Evolutionary conservation across 2,888 invertebrate genomes (phyloP).

Genomic region (Eremobia ochroleuca): DNA sequence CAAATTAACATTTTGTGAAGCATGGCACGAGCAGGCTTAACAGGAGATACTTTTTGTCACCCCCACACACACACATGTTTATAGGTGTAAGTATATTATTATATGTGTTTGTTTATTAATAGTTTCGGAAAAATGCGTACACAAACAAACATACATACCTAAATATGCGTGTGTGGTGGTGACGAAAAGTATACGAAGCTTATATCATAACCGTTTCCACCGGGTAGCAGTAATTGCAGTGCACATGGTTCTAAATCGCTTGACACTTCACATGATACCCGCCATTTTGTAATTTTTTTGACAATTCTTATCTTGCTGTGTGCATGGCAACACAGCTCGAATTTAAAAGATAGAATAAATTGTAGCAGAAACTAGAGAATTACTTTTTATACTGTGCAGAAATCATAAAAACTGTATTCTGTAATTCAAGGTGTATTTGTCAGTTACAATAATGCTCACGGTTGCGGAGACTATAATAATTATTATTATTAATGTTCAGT

Average conservation of each 20-base stretch:
- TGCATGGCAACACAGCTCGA: neutral
- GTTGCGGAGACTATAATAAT: neutral
- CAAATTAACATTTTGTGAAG: too few relatives aligned
- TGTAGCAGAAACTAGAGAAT: neutral
- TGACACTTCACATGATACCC: neutral
- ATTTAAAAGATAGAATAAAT: neutral
- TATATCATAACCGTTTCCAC: neutral
- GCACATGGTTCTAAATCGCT: neutral
- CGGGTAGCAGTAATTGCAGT: neutral
- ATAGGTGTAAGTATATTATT: too few relatives aligned
- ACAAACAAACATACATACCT: too few relatives aligned
- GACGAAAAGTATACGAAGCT: too few relatives aligned
- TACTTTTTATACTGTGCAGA: neutral
- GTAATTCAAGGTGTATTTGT: slow-evolving; percentile 2
- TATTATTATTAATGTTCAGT: neutral
- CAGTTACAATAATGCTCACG: slow-evolving; percentile 2
- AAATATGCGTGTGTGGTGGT: too few relatives aligned
- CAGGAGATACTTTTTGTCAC: too few relatives aligned
- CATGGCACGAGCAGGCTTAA: too few relatives aligned
- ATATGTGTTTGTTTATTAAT: too few relatives aligned
- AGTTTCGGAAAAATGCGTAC: too few relatives aligned
- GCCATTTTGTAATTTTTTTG: neutral
- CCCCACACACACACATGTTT: too few relatives aligned
- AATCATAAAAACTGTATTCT: neutral
- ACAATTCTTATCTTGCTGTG: neutral